phyloP scores from a whole-genome alignment of 2,113 vertebrate species.

The Leptobrachium leishanense region DNA sequence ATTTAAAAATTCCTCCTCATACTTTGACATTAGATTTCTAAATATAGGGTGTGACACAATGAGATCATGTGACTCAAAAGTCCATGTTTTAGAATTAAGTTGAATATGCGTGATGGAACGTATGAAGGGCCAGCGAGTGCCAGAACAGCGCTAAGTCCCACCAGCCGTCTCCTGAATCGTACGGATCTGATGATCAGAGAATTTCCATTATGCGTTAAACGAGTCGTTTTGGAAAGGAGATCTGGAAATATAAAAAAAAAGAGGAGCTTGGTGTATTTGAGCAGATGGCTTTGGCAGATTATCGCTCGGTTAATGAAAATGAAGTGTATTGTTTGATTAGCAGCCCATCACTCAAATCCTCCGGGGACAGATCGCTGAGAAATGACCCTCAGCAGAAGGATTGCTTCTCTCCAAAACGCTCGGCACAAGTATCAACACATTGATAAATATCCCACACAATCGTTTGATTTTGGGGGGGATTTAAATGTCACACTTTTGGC shows the following conservation, averaged over 20 bases:
- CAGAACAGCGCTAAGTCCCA: not conserved
- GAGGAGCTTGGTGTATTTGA: slow-evolving; percentile 21
- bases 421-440: not conserved
- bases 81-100: too few relatives aligned
- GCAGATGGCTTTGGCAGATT: slow-evolving; percentile 47
- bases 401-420: not conserved
- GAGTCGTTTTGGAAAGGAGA: slow-evolving; percentile 33
- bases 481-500: not conserved
- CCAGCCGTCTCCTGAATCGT: not conserved
- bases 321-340: slow-evolving; percentile 35
- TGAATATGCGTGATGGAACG: not conserved
- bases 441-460: not conserved
- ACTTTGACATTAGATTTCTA: too few relatives aligned
- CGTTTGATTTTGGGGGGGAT: not conserved
- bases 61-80: too few relatives aligned
- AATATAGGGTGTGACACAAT: too few relatives aligned
- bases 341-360: slow-evolving; percentile 20
- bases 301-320: slow-evolving; percentile 36
- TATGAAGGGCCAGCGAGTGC: not conserved
- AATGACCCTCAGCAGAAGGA: not conserved
- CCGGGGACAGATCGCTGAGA: not conserved
- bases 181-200: not conserved
- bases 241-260: not conserved
- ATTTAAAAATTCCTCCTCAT: too few relatives aligned
- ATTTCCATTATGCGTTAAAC: slow-evolving; percentile 13